A percentile compares a stretch with the other conserved stretches of the same genome.
These are phyloP conservation scores for Pinctada fucata DNA, from an alignment of 2,888 invertebrate species.

Conservation along the genomic window DNA sequence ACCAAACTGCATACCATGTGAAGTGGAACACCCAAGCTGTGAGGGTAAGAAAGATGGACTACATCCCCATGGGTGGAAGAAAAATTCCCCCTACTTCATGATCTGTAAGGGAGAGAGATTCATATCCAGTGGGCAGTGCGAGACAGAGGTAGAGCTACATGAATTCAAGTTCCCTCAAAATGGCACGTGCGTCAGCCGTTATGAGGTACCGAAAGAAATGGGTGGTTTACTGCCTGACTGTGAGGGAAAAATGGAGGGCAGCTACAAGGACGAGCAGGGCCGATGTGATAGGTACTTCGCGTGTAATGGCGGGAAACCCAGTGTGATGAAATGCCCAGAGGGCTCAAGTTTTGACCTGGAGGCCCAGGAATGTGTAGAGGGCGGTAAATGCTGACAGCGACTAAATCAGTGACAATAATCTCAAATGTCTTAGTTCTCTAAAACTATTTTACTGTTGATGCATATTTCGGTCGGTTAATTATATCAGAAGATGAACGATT, in stretches of 20 bases:
- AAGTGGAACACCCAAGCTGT: constrained; percentile 44
- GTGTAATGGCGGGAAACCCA: constrained; percentile 10
- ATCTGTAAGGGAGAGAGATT: constrained; percentile 47
- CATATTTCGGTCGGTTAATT: too few relatives aligned
- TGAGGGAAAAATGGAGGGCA: constrained; percentile 5
- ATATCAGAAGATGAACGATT: too few relatives aligned
- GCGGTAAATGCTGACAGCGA: background rate
- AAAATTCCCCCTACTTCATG: constrained; percentile 46
- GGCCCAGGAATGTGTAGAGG: background rate
- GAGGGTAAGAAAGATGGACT: constrained; percentile 46
- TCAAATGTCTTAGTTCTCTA: too few relatives aligned
- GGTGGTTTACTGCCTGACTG: constrained; percentile 23
- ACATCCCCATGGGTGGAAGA: constrained; percentile 38
- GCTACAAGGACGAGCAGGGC: constrained; percentile 7
- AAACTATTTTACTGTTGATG: too few relatives aligned
- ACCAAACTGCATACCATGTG: constrained; percentile 50
- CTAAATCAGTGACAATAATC: too few relatives aligned
- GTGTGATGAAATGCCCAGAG: constrained; percentile 3
- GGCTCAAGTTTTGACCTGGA: constrained; percentile 7
- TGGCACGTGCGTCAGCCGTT: constrained; percentile 14
- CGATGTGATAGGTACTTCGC: constrained; percentile 7
- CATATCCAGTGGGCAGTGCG: constrained; percentile 36
- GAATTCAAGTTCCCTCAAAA: background rate
- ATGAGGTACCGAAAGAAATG: constrained; percentile 18
- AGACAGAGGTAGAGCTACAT: constrained; percentile 16